Conservation (phyloP, 2,888 invertebrate genomes). For the Eristalis pertinax region DNA sequence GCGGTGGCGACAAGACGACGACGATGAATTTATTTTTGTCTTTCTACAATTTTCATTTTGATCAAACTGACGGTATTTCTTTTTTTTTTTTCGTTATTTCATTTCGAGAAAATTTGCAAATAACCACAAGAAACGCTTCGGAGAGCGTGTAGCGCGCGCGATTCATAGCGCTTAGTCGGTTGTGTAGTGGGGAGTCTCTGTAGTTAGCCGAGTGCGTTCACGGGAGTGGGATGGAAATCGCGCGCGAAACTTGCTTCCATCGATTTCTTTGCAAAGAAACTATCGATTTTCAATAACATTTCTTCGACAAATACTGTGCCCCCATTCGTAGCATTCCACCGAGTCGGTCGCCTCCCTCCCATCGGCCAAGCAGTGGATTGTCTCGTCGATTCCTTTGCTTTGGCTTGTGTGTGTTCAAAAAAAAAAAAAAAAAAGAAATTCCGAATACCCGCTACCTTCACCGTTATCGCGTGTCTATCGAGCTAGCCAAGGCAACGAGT, state of each 20-base stretch:
- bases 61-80: conserved; percentile 40
- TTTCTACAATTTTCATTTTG: conserved; percentile 62
- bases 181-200: conserved; percentile 24
- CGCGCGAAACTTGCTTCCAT: conserved; percentile 49
- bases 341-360: not conserved
- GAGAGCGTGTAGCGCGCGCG: conserved; percentile 37
- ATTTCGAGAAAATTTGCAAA: conserved; percentile 62
- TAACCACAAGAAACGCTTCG: conserved; percentile 57
- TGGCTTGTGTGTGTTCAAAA: not conserved
- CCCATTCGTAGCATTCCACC: not conserved
- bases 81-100: conserved; percentile 14
- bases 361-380: not conserved
- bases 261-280: conserved; percentile 23
- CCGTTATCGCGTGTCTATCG: not conserved
- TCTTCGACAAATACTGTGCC: not conserved
- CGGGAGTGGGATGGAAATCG: conserved; percentile 65
- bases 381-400: not conserved
- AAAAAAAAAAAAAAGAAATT: conserved; percentile 15
- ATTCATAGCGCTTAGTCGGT: conserved; percentile 57
- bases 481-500: not conserved
- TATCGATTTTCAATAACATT: not conserved
- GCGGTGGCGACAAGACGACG: conserved; percentile 31
- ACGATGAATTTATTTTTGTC: conserved; percentile 67
- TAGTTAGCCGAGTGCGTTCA: conserved; percentile 66
- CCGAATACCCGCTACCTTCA: not conserved